These are phyloP conservation scores for Pyrrhosoma nymphula DNA, from an alignment of 2,888 invertebrate species.

Conservation along the genomic window DNA sequence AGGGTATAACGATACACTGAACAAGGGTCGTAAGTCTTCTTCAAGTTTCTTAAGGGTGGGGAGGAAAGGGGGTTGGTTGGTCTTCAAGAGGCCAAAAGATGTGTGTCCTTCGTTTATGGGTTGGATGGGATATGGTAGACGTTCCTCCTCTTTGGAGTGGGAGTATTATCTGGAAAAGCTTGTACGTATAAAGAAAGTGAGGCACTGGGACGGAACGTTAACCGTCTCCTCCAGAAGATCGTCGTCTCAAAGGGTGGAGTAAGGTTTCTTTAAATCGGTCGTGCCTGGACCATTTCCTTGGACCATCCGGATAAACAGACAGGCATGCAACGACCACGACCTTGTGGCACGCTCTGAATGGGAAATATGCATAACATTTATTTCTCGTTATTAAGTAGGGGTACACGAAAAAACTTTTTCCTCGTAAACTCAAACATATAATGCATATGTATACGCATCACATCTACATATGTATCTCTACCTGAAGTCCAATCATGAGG, in stretches of 20 bases:
- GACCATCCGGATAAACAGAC: background rate
- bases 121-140: background rate
- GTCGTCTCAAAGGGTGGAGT: background rate
- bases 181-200: background rate
- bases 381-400: no score
- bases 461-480: no score
- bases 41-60: background rate
- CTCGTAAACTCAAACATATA: no score
- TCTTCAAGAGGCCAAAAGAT: no score
- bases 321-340: no score
- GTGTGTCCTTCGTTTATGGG: background rate
- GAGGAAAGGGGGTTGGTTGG: no score
- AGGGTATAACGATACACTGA: background rate
- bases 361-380: no score
- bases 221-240: background rate
- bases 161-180: background rate
- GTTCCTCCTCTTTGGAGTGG: background rate
- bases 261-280: background rate
- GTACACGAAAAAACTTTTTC: no score
- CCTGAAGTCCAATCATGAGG: no score
- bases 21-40: background rate
- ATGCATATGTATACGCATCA: no score
- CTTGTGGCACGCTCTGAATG: no score
- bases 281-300: background rate
- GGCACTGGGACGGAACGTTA: background rate